Conservation (phyloP, 2,888 invertebrate genomes). For the Tachina lurida region DNA sequence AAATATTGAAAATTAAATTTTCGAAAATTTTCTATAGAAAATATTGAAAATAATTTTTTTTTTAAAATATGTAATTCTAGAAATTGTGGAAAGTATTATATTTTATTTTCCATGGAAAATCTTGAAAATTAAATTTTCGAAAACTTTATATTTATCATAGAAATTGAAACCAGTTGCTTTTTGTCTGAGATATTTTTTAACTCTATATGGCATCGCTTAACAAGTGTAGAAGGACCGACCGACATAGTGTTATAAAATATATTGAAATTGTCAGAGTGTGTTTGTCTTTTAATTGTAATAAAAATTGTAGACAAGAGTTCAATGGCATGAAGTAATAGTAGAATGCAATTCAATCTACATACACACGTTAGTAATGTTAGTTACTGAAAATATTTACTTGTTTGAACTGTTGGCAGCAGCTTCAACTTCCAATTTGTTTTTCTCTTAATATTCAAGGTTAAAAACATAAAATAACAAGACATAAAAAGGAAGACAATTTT, state of each 20-base stretch:
- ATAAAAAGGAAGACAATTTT: slow-evolving; percentile 54
- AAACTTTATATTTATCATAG: not conserved
- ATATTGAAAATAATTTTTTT: not conserved
- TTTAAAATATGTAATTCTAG: no score
- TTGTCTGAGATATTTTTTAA: not conserved
- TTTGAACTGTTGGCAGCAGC: not conserved
- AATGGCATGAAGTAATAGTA: slow-evolving; percentile 44
- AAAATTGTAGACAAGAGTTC: slow-evolving; percentile 60
- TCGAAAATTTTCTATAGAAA: not conserved
- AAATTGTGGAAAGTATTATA: no score
- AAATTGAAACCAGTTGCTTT: not conserved
- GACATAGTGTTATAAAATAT: slow-evolving; percentile 20
- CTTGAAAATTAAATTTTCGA: not conserved
- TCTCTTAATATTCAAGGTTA: slow-evolving; percentile 61
- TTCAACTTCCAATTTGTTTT: not conserved
- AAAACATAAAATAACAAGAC: slow-evolving; percentile 70
- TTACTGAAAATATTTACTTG: slow-evolving; percentile 7
- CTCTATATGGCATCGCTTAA: slow-evolving; percentile 3
- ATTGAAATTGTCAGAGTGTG: slow-evolving; percentile 17
- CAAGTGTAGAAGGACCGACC: not conserved
- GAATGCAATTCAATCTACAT: slow-evolving; percentile 5
- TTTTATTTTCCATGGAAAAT: not conserved
- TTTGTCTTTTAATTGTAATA: slow-evolving; percentile 58
- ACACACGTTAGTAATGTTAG: not conserved
- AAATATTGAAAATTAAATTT: no score